Evolutionary conservation across 2,888 invertebrate genomes (phyloP).

Genomic region (Willowsia nigromaculata): DNA sequence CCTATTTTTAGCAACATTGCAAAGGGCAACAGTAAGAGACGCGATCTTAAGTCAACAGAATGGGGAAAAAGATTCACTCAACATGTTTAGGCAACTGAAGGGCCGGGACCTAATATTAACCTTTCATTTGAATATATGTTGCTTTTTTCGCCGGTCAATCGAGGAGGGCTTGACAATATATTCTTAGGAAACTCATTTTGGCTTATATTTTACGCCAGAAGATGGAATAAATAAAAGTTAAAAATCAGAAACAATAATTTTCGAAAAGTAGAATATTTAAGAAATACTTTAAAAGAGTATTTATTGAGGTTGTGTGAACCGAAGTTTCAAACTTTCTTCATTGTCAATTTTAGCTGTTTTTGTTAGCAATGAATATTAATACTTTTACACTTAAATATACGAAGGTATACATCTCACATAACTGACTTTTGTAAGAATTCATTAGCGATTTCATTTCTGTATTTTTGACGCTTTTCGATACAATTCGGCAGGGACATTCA

Average conservation of each 20-base stretch:
- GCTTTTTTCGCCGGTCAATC: too few relatives aligned
- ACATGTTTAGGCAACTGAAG: too few relatives aligned
- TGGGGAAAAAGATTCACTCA: too few relatives aligned
- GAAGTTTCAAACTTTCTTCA: neutral
- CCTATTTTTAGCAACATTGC: too few relatives aligned
- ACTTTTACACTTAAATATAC: slow-evolving; percentile 1
- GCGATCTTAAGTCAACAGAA: too few relatives aligned
- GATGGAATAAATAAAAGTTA: neutral
- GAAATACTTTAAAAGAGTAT: slow-evolving; percentile 65
- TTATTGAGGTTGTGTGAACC: slow-evolving; percentile 52
- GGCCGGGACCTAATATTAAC: too few relatives aligned
- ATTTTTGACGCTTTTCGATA: slow-evolving; percentile 22
- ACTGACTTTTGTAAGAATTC: slow-evolving; percentile 24
- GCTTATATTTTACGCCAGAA: too few relatives aligned
- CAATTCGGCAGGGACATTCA: slow-evolving; percentile 32
- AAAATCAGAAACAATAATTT: neutral
- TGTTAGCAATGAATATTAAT: slow-evolving; percentile 40
- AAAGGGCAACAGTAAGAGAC: too few relatives aligned
- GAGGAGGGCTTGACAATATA: too few relatives aligned
- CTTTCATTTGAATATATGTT: too few relatives aligned
- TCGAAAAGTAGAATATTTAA: neutral
- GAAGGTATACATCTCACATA: neutral
- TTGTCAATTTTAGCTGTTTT: slow-evolving; percentile 24
- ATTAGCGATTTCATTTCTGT: slow-evolving; percentile 47
- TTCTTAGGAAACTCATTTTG: too few relatives aligned